Conservation (phyloP, 2,797 vertebrate species). For the Carapus acus region DNA sequence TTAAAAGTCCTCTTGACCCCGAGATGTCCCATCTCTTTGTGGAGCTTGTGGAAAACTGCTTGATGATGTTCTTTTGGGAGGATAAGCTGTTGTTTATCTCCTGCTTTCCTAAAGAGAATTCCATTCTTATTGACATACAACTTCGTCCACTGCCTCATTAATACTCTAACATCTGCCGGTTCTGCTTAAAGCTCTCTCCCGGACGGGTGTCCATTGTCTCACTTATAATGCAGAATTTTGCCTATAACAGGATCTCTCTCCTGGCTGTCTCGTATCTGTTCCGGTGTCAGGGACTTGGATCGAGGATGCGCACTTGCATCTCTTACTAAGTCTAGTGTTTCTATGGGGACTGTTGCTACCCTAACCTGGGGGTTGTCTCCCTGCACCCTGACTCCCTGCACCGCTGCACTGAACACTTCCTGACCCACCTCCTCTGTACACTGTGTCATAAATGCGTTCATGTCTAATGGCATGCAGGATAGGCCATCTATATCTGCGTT, state of each 20-base stretch:
- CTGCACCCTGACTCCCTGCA: not conserved
- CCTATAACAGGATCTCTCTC: not conserved
- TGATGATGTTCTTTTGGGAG: conserved; percentile 6
- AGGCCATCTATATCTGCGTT: not conserved
- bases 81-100: conserved; percentile 5
- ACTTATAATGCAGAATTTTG: not conserved
- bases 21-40: conserved; percentile 17
- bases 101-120: conserved; percentile 3
- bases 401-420: conserved; percentile 1
- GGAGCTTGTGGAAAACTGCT: not conserved
- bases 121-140: not conserved
- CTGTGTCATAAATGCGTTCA: not conserved
- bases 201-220: not conserved
- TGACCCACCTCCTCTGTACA: not conserved
- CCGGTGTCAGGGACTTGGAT: not conserved
- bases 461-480: not conserved
- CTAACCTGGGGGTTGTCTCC: not conserved
- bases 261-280: not conserved
- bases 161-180: not conserved
- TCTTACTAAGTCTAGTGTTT: not conserved
- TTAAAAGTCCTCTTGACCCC: not conserved
- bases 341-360: not conserved
- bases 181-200: not conserved
- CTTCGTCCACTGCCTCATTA: conserved; percentile 9
- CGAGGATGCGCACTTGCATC: not conserved